phyloP scores from a whole-genome alignment of 2,797 vertebrate genomes.

The Chrysocyon brachyurus region DNA sequence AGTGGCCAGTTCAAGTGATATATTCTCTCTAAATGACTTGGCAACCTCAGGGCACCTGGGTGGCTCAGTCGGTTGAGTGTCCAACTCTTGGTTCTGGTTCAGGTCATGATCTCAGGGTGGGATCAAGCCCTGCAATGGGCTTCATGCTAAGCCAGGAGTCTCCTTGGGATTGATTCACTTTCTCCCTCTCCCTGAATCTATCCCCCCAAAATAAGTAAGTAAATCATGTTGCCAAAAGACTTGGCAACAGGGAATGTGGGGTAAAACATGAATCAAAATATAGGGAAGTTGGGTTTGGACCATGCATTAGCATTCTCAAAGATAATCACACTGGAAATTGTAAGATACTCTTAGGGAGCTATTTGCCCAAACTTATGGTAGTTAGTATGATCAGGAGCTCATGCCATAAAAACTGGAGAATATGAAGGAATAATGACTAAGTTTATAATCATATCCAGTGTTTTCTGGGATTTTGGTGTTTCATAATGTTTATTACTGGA shows the following conservation, averaged over 20 bases:
- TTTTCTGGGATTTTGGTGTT: background rate
- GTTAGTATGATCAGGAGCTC: background rate
- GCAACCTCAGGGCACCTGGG: background rate
- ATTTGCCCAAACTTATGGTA: background rate
- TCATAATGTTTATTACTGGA: background rate
- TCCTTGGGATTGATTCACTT: background rate
- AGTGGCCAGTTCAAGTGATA: background rate
- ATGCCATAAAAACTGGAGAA: background rate
- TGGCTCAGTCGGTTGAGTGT: background rate
- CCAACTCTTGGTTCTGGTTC: background rate
- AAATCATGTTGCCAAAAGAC: background rate
- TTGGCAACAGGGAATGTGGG: background rate
- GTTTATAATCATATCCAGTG: background rate
- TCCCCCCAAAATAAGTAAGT: background rate
- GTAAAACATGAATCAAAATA: background rate
- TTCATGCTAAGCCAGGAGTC: background rate
- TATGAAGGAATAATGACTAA: background rate
- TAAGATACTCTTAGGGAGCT: background rate
- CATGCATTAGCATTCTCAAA: background rate
- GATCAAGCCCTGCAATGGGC: background rate
- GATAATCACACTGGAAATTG: background rate
- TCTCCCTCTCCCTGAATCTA: background rate
- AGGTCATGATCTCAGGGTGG: background rate
- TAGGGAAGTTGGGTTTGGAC: background rate
- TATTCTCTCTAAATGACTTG: background rate